These are phyloP conservation scores for Drosophila busckii DNA, from an alignment of 1,140 invertebrate species.

Conservation along the genomic window DNA sequence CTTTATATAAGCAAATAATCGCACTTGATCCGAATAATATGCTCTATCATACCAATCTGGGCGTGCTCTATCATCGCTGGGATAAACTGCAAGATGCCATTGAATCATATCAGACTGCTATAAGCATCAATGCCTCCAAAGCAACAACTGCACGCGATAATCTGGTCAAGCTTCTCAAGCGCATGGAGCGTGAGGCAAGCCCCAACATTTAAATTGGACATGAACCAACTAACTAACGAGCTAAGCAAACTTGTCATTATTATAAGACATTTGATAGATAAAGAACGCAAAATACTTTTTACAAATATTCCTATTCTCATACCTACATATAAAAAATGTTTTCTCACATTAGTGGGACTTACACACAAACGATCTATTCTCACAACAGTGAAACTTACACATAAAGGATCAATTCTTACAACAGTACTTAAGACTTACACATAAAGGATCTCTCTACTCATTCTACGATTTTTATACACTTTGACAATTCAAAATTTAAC, in stretches of 20 bases:
- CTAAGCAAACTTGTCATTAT: not conserved
- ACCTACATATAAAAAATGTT: too few species aligned
- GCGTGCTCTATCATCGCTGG: conserved; percentile 96
- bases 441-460: too few species aligned
- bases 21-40: conserved; percentile 84
- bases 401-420: too few species aligned
- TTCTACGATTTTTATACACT: too few species aligned
- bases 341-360: too few species aligned
- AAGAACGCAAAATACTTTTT: too few species aligned
- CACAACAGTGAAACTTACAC: too few species aligned
- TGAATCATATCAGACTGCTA: conserved; percentile 86
- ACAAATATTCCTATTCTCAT: too few species aligned
- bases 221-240: not conserved
- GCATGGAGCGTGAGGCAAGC: conserved; percentile 40
- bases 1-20: conserved; percentile 88
- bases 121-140: conserved; percentile 41
- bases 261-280: too few species aligned
- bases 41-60: conserved; percentile 90
- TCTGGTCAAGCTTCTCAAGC: conserved; percentile 54
- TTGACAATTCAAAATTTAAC: too few species aligned
- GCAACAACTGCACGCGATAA: conserved; percentile 63
- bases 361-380: too few species aligned
- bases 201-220: conserved; percentile 7
- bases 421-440: too few species aligned
- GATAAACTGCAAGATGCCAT: conserved; percentile 87